phyloP scores from a whole-genome alignment of 2,888 invertebrate species.

The Hirtodrosophila duncani region DNA sequence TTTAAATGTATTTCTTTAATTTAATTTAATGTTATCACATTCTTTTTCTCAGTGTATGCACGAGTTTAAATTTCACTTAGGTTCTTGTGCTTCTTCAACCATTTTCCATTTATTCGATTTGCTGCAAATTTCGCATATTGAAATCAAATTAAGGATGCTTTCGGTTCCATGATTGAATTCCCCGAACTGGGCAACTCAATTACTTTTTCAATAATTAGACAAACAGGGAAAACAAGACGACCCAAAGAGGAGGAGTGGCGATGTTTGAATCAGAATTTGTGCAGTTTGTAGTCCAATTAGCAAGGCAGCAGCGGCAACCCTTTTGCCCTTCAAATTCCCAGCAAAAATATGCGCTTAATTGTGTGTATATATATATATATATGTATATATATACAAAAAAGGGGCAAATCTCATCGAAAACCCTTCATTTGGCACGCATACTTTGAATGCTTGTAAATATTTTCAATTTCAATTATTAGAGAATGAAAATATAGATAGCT shows the following conservation, averaged over 20 bases:
- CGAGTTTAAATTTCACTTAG: constrained; percentile 7
- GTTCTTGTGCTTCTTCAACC: neutral
- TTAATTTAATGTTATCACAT: too few species aligned
- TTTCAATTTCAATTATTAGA: constrained; percentile 66
- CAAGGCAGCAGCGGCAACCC: constrained; percentile 16
- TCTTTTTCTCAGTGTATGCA: constrained; percentile 16
- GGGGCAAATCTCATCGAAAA: too few species aligned
- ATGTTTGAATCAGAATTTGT: too few species aligned
- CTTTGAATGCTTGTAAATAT: constrained; percentile 36
- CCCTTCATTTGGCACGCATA: constrained; percentile 11
- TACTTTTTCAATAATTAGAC: constrained; percentile 56
- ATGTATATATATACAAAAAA: too few species aligned
- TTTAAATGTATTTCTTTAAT: too few species aligned
- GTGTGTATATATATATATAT: constrained; percentile 37
- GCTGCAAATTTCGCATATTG: constrained; percentile 37
- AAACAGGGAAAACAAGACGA: constrained; percentile 30
- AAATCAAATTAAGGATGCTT: constrained; percentile 43
- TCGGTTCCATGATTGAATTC: neutral
- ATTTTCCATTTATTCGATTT: constrained; percentile 19
- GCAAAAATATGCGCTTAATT: constrained; percentile 67
- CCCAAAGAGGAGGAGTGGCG: constrained; percentile 17
- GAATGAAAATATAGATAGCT: too few species aligned
- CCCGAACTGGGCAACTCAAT: constrained; percentile 36
- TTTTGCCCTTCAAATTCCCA: constrained; percentile 30
- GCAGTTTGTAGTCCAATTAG: constrained; percentile 53